Base-by-base conservation (phyloP, 1,140 invertebrate genomes). In the Acromyrmex echinatior region DNA sequence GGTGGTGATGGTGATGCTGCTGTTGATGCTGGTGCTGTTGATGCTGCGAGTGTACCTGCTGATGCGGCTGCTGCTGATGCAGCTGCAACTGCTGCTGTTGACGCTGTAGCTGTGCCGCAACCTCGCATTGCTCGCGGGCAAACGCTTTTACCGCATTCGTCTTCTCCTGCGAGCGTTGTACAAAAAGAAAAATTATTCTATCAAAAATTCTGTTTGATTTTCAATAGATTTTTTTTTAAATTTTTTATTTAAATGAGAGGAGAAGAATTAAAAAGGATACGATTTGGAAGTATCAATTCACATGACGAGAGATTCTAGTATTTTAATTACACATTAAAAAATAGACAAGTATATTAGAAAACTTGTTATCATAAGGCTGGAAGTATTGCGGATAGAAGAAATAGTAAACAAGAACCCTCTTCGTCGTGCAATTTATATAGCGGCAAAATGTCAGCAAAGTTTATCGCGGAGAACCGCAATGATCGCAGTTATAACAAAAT, bases 61-160 rank as follows among this genome's bases (percentile, higher is more conserved):
- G 92, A 77, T 39, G 89, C 73, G 87, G 91, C 49, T 93, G 93
- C 28, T 93, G 92, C 9, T 93, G 92, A 4, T 78, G 89, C 56
- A 95, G 94, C 18, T 92, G 92, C 51, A 92, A 90, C 14, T 93
- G 93, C 28, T 93, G 92, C 7, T 79, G 91, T 21, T 94, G 93
- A 49, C 94, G 94, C 0, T 93, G 92, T 58, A 95, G 91, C 58
- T 94, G 93, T 0, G 92, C 93, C 35, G 93, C 94, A 0, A 94
- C 95, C 65, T 95, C 94, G 91, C 94, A 95, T 68, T 96, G 95
- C 66, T 96, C 95, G 14, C 95, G 94, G 28, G 95, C 95, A 4
- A 96, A 74, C 14, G 95, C 95, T 88, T 96, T 95, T 49, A 96
- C 96, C 31, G 96, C 96, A 82, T 96, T 96, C 89, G 96, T 96